Percentiles rank a stretch among this genome's conserved stretches.
phyloP scores from a whole-genome alignment of 2,113 vertebrate genomes.

The Platichthys stellatus region DNA sequence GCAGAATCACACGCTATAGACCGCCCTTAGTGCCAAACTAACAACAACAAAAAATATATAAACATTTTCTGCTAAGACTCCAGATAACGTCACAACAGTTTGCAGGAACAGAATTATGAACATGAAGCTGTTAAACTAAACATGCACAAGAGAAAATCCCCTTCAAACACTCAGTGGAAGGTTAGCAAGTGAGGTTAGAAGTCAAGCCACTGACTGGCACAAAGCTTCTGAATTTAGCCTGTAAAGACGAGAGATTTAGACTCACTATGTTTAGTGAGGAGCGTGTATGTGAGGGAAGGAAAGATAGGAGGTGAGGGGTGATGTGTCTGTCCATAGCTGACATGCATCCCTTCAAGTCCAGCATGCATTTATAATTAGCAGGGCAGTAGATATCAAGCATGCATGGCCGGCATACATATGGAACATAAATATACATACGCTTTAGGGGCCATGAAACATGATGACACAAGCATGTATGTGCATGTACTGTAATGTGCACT shows the following conservation, averaged over 20 bases:
- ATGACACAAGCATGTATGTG: slow-evolving; percentile 4
- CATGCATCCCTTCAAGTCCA: slow-evolving; percentile 48
- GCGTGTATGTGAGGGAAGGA: slow-evolving; percentile 47
- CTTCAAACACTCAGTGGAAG: slow-evolving; percentile 14
- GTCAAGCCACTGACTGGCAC: slow-evolving; percentile 50
- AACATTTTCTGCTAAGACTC: no score
- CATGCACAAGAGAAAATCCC: slow-evolving; percentile 1
- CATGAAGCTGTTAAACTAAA: neutral
- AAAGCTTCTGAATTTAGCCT: slow-evolving; percentile 65
- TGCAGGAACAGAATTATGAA: neutral
- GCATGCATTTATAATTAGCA: slow-evolving; percentile 69
- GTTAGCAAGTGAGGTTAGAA: slow-evolving; percentile 40
- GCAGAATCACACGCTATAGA: neutral
- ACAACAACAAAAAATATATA: neutral
- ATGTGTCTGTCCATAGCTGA: slow-evolving; percentile 48
- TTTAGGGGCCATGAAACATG: neutral
- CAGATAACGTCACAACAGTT: no score
- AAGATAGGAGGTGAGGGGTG: slow-evolving; percentile 49
- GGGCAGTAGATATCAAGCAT: slow-evolving; percentile 41
- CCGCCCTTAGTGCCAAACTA: neutral
- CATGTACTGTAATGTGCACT: neutral
- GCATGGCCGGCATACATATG: slow-evolving; percentile 55
- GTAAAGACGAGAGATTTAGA: slow-evolving; percentile 38
- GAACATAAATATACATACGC: slow-evolving; percentile 57
- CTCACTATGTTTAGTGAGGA: slow-evolving; percentile 54